Evolutionary conservation across 2,113 vertebrate species (phyloP).

Genomic region (Scalopus aquaticus): DNA sequence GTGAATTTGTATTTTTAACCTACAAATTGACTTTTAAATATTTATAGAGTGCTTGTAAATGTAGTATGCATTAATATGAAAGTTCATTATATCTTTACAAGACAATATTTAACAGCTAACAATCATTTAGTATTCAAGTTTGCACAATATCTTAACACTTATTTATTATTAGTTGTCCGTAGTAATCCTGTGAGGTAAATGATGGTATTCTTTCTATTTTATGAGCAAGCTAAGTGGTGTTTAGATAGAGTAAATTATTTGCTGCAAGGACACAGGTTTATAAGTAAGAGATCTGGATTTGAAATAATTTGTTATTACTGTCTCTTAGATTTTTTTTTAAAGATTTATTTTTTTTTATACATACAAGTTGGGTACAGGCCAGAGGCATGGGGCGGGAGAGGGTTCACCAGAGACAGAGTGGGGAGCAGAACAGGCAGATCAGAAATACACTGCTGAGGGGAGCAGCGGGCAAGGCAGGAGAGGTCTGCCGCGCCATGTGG

Average conservation of each 20-base stretch:
- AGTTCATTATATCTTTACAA: neutral
- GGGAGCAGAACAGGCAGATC: too few species aligned
- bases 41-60: neutral
- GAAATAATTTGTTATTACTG: neutral
- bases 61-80: neutral
- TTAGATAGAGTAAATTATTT: slow-evolving; percentile 8
- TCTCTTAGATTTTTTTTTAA: too few species aligned
- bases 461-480: too few species aligned
- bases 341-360: too few species aligned
- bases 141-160: neutral
- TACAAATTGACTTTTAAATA: slow-evolving; percentile 14
- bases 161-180: neutral
- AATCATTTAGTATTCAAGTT: neutral
- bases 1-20: slow-evolving; percentile 35
- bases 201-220: neutral
- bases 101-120: neutral
- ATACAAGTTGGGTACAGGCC: too few species aligned
- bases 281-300: neutral
- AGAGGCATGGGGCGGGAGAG: too few species aligned
- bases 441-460: too few species aligned
- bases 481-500: too few species aligned
- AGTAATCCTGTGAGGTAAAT: neutral
- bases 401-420: too few species aligned
- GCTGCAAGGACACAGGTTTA: neutral
- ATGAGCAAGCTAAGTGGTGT: neutral